A percentile compares a stretch with the other conserved stretches of the same genome.
phyloP scores from a whole-genome alignment of 2,888 invertebrate species.

The Yponomeuta evonymella region DNA sequence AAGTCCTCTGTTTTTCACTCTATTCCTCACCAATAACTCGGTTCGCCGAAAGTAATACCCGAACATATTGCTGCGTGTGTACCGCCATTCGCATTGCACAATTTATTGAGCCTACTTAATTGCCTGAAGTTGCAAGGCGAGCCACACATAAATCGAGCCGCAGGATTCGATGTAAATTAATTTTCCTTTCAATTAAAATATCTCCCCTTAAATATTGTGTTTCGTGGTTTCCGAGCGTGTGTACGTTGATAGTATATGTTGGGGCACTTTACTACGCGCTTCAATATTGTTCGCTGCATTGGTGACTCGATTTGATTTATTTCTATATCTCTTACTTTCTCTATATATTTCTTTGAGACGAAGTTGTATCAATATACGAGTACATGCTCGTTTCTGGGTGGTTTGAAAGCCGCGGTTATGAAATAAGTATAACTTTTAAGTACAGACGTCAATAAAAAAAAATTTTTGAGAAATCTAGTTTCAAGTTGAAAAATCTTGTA shows the following conservation, averaged over 20 bases:
- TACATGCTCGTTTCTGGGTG: too few relatives aligned
- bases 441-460: too few relatives aligned
- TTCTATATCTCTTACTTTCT: too few relatives aligned
- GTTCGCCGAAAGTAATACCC: not conserved
- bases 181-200: constrained; percentile 50
- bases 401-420: too few relatives aligned
- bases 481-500: too few relatives aligned
- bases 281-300: not conserved
- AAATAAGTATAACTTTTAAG: too few relatives aligned
- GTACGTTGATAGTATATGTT: not conserved
- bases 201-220: constrained; percentile 19
- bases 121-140: not conserved
- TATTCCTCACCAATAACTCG: not conserved
- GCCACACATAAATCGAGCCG: not conserved
- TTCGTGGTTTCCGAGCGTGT: constrained; percentile 22
- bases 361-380: too few relatives aligned
- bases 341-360: too few relatives aligned
- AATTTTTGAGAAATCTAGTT: too few relatives aligned
- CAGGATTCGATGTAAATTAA: constrained; percentile 29
- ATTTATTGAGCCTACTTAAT: constrained; percentile 1
- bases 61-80: not conserved
- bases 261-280: not conserved
- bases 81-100: not conserved
- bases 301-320: too few relatives aligned
- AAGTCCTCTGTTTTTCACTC: not conserved